Percentiles rank a stretch among this genome's conserved stretches.
Evolutionary conservation across 2,888 invertebrate genomes (phyloP).

Genomic region (Zygothrica quintamaculata): DNA sequence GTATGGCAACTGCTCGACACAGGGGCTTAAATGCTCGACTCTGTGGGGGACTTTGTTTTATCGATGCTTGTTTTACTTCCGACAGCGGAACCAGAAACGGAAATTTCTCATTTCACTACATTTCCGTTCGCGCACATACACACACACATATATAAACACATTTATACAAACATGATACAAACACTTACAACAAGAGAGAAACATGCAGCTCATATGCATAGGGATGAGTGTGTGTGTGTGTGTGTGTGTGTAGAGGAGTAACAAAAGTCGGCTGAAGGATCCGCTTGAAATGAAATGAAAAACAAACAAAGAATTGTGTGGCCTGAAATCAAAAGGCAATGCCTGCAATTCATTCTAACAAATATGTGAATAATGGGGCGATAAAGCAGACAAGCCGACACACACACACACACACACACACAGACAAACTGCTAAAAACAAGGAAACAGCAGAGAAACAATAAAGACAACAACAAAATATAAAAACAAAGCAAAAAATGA

Average conservation of each 20-base stretch:
- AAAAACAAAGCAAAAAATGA: conserved; percentile 26
- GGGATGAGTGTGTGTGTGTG: conserved; percentile 33
- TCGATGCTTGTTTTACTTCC: conserved; percentile 78
- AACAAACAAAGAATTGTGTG: conserved; percentile 66
- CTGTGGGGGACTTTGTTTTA: conserved; percentile 51
- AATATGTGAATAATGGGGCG: conserved; percentile 73
- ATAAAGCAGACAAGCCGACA: conserved; percentile 57
- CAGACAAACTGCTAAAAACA: conserved; percentile 45
- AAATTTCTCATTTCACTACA: conserved; percentile 79
- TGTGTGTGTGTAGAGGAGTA: conserved; percentile 7
- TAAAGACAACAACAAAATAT: conserved; percentile 15
- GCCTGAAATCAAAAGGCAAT: conserved; percentile 60
- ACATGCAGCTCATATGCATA: conserved; percentile 68
- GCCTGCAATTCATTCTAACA: conserved; percentile 64
- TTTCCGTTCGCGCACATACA: conserved; percentile 58
- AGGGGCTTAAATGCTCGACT: conserved; percentile 36
- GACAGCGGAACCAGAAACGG: conserved; percentile 78
- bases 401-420: conserved; percentile 15
- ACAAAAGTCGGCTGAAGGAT: conserved; percentile 14
- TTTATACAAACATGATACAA: no score
- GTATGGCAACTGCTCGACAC: conserved; percentile 10
- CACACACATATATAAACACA: conserved; percentile 20
- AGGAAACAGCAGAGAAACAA: conserved; percentile 19
- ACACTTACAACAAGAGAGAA: conserved; percentile 14
- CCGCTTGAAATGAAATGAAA: conserved; percentile 47